Percentiles rank a stretch among this genome's conserved stretches.
These are phyloP conservation scores for Bombus polaris DNA, from an alignment of 1,140 invertebrate genomes.

Conservation along the genomic window DNA sequence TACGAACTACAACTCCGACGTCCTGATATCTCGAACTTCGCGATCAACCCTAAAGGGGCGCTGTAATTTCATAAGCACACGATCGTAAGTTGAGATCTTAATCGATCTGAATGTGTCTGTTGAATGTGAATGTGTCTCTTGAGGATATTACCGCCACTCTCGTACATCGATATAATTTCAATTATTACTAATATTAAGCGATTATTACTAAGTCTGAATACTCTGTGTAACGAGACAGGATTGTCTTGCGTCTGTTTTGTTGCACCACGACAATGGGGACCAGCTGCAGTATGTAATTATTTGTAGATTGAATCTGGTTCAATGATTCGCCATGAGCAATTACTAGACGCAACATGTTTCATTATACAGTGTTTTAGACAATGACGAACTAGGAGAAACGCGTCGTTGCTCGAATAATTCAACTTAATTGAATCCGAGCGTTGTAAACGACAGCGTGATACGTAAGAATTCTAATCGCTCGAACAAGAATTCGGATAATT, in stretches of 20 bases:
- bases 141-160: neutral
- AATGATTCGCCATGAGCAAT: neutral
- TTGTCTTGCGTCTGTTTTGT: neutral
- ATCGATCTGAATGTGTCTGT: neutral
- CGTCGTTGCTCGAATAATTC: neutral
- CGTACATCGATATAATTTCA: neutral
- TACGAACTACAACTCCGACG: neutral
- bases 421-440: neutral
- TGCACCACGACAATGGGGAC: neutral
- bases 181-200: too few relatives aligned
- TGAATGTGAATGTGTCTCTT: neutral
- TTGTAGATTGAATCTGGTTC: slow-evolving; percentile 8
- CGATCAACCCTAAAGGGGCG: neutral
- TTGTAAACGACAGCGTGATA: too few relatives aligned
- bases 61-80: neutral
- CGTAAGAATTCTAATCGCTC: too few relatives aligned
- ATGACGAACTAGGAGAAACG: neutral
- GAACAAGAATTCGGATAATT: too few relatives aligned
- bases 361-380: neutral
- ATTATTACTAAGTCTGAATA: neutral
- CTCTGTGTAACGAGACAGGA: neutral
- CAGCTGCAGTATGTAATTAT: slow-evolving; percentile 11
- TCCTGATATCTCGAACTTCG: neutral
- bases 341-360: neutral
- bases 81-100: neutral